Evolutionary conservation across 64 coral and sea anemone species (phyloP).

Genomic region (Porites australiensis): DNA sequence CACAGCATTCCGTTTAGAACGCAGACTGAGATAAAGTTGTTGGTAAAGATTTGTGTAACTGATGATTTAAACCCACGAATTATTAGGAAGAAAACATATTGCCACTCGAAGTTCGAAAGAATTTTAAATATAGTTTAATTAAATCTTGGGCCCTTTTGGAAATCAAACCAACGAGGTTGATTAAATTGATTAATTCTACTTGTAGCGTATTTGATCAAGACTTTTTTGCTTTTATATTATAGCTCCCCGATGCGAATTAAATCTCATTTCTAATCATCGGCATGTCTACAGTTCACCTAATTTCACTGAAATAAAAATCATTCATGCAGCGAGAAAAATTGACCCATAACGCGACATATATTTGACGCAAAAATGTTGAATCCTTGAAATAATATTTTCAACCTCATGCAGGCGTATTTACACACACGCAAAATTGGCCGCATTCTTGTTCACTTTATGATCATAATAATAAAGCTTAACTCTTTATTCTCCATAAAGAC

Average conservation of each 20-base stretch:
- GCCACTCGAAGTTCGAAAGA: not conserved
- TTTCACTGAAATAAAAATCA: no score
- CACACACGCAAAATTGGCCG: conserved; percentile 15
- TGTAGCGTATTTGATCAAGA: conserved; percentile 3
- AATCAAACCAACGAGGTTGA: not conserved
- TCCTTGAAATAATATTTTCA: not conserved
- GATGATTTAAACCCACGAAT: not conserved
- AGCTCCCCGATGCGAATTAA: not conserved
- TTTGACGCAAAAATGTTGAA: conserved; percentile 3
- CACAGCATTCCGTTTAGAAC: not conserved
- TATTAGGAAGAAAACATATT: not conserved
- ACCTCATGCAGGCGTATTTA: conserved; percentile 12
- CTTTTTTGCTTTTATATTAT: not conserved
- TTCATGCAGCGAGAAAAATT: not conserved
- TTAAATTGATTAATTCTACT: not conserved
- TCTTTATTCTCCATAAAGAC: conserved; percentile 23
- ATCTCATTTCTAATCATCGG: not conserved
- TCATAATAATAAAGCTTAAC: conserved; percentile 44
- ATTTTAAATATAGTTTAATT: not conserved
- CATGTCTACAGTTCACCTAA: not conserved
- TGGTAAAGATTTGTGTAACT: not conserved
- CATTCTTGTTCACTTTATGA: conserved; percentile 49
- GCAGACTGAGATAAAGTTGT: not conserved
- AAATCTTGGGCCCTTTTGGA: no score
- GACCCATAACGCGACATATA: not conserved